Evolutionary conservation across 2,113 vertebrate species (phyloP).

Genomic region (Stomatorhinus ivindoensis): DNA sequence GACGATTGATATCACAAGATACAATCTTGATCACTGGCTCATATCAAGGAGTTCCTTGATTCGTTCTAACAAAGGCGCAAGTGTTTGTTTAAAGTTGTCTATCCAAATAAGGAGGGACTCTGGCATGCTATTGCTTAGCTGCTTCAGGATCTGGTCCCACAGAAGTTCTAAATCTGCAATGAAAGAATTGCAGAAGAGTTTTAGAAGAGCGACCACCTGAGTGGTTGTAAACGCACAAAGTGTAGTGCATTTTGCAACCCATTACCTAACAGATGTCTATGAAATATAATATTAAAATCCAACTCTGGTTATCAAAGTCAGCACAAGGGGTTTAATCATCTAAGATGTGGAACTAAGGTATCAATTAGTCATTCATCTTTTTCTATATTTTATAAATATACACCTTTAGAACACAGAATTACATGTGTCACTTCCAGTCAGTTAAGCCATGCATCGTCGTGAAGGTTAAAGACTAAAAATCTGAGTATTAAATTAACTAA

Average conservation of each 20-base stretch:
- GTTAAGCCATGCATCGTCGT: not conserved
- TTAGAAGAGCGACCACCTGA: constrained; percentile 27
- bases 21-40: constrained; percentile 9
- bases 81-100: constrained; percentile 44
- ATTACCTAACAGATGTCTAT: not conserved
- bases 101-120: constrained; percentile 56
- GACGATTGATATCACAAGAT: constrained; percentile 9
- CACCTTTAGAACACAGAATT: not conserved
- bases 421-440: not conserved
- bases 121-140: constrained; percentile 54
- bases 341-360: not conserved
- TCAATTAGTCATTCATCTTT: not conserved
- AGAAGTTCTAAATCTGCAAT: constrained; percentile 62
- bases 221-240: not conserved
- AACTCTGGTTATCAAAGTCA: not conserved
- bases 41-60: constrained; percentile 45
- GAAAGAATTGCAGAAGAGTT: constrained; percentile 57
- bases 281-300: not conserved
- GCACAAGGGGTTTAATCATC: not conserved
- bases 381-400: not conserved
- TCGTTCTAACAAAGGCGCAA: constrained; percentile 50
- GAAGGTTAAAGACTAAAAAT: not conserved
- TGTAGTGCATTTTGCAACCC: no score
- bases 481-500: not conserved
- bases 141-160: constrained; percentile 59